phyloP scores from a whole-genome alignment of 2,113 vertebrate genomes.

The Ardeotis arabs region DNA sequence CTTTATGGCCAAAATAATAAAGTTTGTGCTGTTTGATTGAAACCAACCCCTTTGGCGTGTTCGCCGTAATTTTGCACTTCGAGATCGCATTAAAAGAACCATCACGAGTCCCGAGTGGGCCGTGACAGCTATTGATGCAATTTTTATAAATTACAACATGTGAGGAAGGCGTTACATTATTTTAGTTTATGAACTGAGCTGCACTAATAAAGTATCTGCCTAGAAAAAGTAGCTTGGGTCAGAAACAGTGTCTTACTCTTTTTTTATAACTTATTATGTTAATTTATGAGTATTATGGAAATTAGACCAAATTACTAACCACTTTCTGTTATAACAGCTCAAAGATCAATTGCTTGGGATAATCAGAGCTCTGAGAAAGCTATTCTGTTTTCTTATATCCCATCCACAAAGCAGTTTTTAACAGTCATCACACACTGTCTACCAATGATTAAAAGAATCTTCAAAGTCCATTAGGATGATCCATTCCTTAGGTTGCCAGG shows the following conservation, averaged over 20 bases:
- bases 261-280: background rate
- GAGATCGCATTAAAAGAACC: no score
- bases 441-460: background rate
- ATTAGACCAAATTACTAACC: background rate
- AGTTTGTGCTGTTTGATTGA: no score
- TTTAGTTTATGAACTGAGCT: background rate
- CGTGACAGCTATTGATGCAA: background rate
- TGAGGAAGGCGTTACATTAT: background rate
- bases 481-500: no score
- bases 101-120: no score
- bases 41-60: no score
- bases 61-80: no score
- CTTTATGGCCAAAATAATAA: no score
- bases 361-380: background rate
- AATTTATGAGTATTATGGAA: background rate
- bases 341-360: background rate
- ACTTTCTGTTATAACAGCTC: background rate
- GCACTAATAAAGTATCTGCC: background rate
- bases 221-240: background rate
- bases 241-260: background rate
- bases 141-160: background rate
- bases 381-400: background rate
- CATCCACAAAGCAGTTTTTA: background rate
- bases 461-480: background rate
- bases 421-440: background rate